phyloP scores from a whole-genome alignment of 2,888 invertebrate genomes.

The Drosophila pseudotalamancana region DNA sequence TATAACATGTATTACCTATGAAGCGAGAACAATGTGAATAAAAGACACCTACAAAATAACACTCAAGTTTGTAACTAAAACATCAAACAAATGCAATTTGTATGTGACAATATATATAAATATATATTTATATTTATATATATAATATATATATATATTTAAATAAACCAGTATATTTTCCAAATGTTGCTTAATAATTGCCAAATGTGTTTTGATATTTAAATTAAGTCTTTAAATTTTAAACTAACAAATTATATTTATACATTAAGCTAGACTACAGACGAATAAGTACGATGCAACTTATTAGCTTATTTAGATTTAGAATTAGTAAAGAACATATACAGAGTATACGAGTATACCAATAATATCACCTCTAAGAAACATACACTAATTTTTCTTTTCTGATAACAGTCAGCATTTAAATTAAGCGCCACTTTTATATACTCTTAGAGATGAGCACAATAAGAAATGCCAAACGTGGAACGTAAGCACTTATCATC shows the following conservation, averaged over 20 bases:
- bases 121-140: constrained; percentile 8
- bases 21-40: constrained; percentile 59
- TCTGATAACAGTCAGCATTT: too few species aligned
- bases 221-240: not conserved
- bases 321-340: too few species aligned
- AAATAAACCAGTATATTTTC: constrained; percentile 65
- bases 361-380: too few species aligned
- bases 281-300: too few species aligned
- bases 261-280: too few species aligned
- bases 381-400: too few species aligned
- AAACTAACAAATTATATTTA: not conserved
- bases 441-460: too few species aligned
- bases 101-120: constrained; percentile 32
- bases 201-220: constrained; percentile 15
- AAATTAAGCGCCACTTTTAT: not conserved
- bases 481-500: constrained; percentile 15
- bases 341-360: too few species aligned
- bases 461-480: not conserved
- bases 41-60: constrained; percentile 54
- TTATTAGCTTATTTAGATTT: too few species aligned
- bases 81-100: constrained; percentile 58
- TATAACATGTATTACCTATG: constrained; percentile 58
- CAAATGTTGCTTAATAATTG: constrained; percentile 59
- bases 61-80: constrained; percentile 49
- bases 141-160: constrained; percentile 25